A percentile compares a stretch with the other conserved stretches of the same genome.
These are phyloP conservation scores for Pteruthius melanotis DNA, from an alignment of 2,113 vertebrate genomes.

Conservation along the genomic window DNA sequence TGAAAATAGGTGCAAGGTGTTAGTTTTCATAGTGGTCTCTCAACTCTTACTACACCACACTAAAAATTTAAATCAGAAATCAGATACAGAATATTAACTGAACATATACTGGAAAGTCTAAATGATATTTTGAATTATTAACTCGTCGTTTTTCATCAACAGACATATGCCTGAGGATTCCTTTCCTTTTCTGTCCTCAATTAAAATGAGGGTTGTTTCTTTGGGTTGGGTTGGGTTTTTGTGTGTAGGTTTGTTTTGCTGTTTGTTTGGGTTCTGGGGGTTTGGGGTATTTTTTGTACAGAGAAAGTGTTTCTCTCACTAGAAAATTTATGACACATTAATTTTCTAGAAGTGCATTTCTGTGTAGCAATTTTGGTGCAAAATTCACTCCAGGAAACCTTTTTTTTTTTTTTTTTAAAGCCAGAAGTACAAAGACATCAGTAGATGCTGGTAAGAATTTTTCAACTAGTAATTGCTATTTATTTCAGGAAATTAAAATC, in stretches of 20 bases:
- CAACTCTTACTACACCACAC: accelerated
- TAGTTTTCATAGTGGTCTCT: neutral
- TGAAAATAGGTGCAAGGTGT: neutral
- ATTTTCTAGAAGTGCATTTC: neutral
- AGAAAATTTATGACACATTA: neutral
- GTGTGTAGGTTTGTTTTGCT: neutral
- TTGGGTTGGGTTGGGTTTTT: neutral
- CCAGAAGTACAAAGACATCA: neutral
- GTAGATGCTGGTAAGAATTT: neutral
- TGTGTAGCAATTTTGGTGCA: neutral
- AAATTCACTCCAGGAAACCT: neutral
- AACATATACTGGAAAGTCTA: neutral
- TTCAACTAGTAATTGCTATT: neutral
- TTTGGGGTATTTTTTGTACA: accelerated
- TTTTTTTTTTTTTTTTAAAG: neutral
- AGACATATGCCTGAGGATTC: neutral
- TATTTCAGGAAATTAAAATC: neutral
- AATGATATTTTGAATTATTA: neutral
- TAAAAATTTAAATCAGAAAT: neutral
- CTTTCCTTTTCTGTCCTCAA: neutral
- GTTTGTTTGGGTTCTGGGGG: neutral
- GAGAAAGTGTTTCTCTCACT: neutral
- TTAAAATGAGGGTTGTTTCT: neutral
- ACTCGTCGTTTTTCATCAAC: neutral
- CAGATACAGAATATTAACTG: neutral